A percentile compares a stretch with the other conserved stretches of the same genome.
These are phyloP conservation scores for Cyphomyrus plagiostoma DNA, from an alignment of 2,113 vertebrate genomes.

Conservation along the genomic window DNA sequence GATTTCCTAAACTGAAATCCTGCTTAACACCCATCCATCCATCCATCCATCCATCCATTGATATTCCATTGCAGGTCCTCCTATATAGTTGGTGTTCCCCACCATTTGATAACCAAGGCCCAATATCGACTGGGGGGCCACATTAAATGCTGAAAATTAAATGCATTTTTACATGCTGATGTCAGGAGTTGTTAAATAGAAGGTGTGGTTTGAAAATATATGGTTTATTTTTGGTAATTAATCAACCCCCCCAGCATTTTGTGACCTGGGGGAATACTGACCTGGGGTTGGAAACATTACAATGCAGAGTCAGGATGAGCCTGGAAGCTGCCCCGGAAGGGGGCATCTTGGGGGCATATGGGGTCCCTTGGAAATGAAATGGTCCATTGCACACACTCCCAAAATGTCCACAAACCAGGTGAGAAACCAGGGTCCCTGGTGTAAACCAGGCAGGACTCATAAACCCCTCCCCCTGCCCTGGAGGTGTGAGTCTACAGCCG, in stretches of 20 bases:
- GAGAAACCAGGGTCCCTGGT: not conserved
- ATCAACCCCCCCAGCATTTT: too few species aligned
- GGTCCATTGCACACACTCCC: not conserved
- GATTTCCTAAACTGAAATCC: not conserved
- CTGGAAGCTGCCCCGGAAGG: not conserved
- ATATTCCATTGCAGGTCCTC: not conserved
- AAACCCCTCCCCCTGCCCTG: not conserved
- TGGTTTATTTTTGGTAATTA: not conserved
- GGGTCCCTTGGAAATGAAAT: not conserved
- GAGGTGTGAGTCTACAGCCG: not conserved
- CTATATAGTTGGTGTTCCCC: not conserved
- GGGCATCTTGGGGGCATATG: not conserved
- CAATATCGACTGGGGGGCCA: too few species aligned
- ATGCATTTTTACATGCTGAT: not conserved
- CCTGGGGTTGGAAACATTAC: too few species aligned
- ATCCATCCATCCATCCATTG: not conserved
- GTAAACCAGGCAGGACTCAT: not conserved
- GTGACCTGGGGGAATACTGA: too few species aligned
- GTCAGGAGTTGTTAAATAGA: not conserved
- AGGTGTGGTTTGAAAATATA: too few species aligned
- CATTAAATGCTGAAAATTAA: not conserved
- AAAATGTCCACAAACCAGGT: not conserved
- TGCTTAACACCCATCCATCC: not conserved
- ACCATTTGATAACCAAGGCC: not conserved
- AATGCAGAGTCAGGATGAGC: not conserved